phyloP scores from a whole-genome alignment of 2,797 vertebrate genomes.

The Liparis tanakae region DNA sequence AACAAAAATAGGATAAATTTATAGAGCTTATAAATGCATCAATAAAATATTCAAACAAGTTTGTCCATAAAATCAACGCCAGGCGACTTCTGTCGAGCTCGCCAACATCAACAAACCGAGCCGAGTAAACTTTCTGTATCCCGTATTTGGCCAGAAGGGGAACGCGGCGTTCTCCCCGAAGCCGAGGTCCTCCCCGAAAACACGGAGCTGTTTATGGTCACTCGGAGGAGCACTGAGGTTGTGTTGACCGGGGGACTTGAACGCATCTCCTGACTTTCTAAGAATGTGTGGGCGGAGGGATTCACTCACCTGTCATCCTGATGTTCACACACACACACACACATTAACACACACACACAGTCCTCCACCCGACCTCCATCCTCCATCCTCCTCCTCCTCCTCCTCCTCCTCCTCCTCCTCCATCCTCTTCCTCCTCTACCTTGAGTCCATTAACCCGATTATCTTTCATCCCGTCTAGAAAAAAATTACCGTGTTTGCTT shows the following conservation, averaged over 20 bases:
- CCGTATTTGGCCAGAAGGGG: neutral
- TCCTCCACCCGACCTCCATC: no score
- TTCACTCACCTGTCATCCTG: constrained; percentile 21
- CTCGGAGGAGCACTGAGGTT: constrained; percentile 3
- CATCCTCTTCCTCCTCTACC: no score
- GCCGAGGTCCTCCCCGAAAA: no score
- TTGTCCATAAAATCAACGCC: neutral
- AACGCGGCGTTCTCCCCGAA: neutral
- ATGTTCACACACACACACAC: constrained; percentile 25
- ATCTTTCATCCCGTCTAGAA: neutral
- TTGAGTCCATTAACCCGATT: no score
- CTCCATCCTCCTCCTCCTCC: no score
- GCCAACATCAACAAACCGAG: constrained; percentile 15
- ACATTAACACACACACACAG: no score
- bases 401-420: no score
- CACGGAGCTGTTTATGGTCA: no score
- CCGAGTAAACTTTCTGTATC: neutral
- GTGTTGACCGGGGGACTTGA: constrained; percentile 33
- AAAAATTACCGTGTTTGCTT: neutral
- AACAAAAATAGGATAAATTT: neutral
- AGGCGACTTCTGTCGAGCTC: constrained; percentile 1
- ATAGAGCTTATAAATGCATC: neutral
- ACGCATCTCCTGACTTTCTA: constrained; percentile 32
- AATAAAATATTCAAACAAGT: neutral
- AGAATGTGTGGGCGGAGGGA: no score